phyloP scores from a whole-genome alignment of 1,140 invertebrate species.

The Aporrectodea caliginosa region DNA sequence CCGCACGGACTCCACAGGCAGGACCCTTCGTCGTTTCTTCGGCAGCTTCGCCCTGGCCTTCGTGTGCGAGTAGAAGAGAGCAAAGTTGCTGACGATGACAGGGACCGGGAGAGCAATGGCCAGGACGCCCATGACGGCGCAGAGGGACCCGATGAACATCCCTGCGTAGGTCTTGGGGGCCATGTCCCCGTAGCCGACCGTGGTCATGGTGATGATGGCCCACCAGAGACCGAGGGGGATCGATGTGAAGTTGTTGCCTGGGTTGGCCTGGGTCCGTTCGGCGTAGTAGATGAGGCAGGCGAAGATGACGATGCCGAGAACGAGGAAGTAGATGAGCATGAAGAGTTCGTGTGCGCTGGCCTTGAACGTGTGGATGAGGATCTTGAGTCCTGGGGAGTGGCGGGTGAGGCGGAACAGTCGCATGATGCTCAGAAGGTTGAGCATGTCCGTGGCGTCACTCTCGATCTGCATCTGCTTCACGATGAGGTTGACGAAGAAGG shows the following conservation, averaged over 20 bases:
- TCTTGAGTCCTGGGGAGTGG: not conserved
- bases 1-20: constrained; percentile 71
- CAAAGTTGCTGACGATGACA: constrained; percentile 90
- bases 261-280: constrained; percentile 90
- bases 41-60: constrained; percentile 85
- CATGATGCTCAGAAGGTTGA: not conserved
- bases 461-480: constrained; percentile 70
- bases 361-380: constrained; percentile 16
- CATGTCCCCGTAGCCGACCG: constrained; percentile 78
- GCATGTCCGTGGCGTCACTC: not conserved
- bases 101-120: constrained; percentile 88
- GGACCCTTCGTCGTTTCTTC: constrained; percentile 76
- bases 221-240: constrained; percentile 65
- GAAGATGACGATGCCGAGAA: constrained; percentile 82
- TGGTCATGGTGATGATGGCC: constrained; percentile 60
- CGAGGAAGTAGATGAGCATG: constrained; percentile 10
- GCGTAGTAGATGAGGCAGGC: constrained; percentile 98
- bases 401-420: not conserved
- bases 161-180: constrained; percentile 80
- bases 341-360: constrained; percentile 15
- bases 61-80: constrained; percentile 88
- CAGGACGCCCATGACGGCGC: constrained; percentile 81
- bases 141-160: constrained; percentile 69
- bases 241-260: constrained; percentile 95
- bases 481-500: constrained; percentile 91